Percentiles rank a stretch among this genome's conserved stretches.
Evolutionary conservation across 2,888 invertebrate species (phyloP).

Genomic region (Rhamnusium bicolor): DNA sequence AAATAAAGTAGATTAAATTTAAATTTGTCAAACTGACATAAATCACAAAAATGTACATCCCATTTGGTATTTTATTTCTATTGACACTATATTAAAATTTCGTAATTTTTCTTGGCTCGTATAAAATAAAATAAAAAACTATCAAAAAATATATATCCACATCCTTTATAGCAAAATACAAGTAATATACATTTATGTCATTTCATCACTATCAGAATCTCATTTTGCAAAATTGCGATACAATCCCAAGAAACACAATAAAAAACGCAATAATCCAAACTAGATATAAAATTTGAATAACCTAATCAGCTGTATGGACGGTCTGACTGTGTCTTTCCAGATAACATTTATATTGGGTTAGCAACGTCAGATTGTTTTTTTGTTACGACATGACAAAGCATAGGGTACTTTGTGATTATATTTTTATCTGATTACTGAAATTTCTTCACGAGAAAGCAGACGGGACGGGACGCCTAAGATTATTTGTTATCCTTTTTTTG

Average conservation of each 20-base stretch:
- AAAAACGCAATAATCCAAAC: slow-evolving; percentile 48
- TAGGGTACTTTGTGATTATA: slow-evolving; percentile 51
- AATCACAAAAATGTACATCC: no score
- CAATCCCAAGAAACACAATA: slow-evolving; percentile 50
- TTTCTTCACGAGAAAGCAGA: slow-evolving; percentile 23
- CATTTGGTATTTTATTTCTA: no score
- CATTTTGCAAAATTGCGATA: slow-evolving; percentile 31
- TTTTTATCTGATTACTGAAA: slow-evolving; percentile 51
- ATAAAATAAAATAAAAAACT: no score
- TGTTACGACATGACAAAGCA: slow-evolving; percentile 38
- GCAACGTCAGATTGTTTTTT: slow-evolving; percentile 44
- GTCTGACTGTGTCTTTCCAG: slow-evolving; percentile 47
- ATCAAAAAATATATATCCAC: no score
- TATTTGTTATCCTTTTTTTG: neutral
- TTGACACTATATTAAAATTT: no score
- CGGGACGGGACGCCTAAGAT: neutral
- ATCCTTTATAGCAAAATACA: no score
- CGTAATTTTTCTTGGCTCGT: no score
- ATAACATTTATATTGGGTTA: slow-evolving; percentile 65
- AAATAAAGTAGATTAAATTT: no score
- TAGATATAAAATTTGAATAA: slow-evolving; percentile 61
- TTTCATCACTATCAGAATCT: slow-evolving; percentile 7
- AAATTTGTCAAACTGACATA: no score
- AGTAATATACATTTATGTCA: neutral
- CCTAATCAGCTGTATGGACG: slow-evolving; percentile 56